Evolutionary conservation across 2,888 invertebrate species (phyloP).

Genomic region (Xestobium rufovillosum): DNA sequence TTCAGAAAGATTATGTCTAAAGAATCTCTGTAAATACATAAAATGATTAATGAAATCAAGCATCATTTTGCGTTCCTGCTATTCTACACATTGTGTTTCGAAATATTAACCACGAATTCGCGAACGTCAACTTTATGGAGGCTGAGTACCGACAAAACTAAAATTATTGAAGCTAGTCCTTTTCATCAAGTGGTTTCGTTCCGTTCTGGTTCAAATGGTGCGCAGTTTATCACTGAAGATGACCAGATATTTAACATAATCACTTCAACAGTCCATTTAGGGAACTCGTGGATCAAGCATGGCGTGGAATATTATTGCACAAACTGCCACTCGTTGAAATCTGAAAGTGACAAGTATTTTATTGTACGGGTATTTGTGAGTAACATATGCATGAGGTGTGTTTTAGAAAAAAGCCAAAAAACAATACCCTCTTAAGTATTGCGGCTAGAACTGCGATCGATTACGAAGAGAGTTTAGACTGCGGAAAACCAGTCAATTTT

Average conservation of each 20-base stretch:
- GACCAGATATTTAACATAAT: slow-evolving; percentile 71
- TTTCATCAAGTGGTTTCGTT: slow-evolving; percentile 47
- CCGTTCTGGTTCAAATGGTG: slow-evolving; percentile 29
- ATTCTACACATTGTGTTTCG: slow-evolving; percentile 63
- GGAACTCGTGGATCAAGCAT: slow-evolving; percentile 60
- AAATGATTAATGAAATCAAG: slow-evolving; percentile 51
- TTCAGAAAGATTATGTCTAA: too few species aligned
- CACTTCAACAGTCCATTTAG: slow-evolving; percentile 61
- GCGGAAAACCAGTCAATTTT: slow-evolving; percentile 79
- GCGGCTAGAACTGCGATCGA: slow-evolving; percentile 14
- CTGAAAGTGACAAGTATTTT: slow-evolving; percentile 17
- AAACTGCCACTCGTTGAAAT: slow-evolving; percentile 52
- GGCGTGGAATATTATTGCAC: slow-evolving; percentile 57
- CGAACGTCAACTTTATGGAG: slow-evolving; percentile 79
- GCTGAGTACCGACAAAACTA: slow-evolving; percentile 67
- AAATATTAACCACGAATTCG: slow-evolving; percentile 68
- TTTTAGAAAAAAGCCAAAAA: too few species aligned
- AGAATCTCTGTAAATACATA: too few species aligned
- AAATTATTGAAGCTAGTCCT: slow-evolving; percentile 60
- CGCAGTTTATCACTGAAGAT: slow-evolving; percentile 45
- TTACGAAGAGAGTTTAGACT: slow-evolving; percentile 64
- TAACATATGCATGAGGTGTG: too few species aligned
- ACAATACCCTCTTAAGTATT: slow-evolving; percentile 9
- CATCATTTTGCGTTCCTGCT: slow-evolving; percentile 56
- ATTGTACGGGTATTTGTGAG: slow-evolving; percentile 12